Base-by-base conservation (phyloP, 2,797 vertebrate genomes). In the Australoheros facetus region DNA sequence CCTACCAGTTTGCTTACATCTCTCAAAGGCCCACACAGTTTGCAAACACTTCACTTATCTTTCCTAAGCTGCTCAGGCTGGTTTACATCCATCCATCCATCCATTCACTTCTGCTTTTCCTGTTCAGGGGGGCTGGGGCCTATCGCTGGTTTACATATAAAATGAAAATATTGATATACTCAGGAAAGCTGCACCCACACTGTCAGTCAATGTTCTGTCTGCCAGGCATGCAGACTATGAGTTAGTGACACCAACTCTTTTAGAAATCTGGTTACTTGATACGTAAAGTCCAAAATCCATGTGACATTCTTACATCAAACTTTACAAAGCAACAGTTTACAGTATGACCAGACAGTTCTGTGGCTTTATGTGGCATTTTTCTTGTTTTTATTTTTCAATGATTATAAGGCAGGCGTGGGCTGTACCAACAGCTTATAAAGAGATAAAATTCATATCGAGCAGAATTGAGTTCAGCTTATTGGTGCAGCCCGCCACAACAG, bases 1-100 rank as follows among this genome's bases (percentile, higher is more conserved):
- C 17, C 64, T 30, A 69, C 26, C 64, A 76, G 81, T 81, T 64
- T 57, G 57, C 62, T 56, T 57, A 73, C 45, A 26, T 73, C 56
- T 64, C 53, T 56, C 60, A 51, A 16, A 69, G 12, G 13, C 37
- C 30, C 17, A 0, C 56, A 42, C 21, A 2, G 10, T 70, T 78
- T 30, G 78, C 21, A 45, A n/a, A 55, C 55, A 42, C 5, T 56
- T 72, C 58, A 54, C 21, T 23, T 37, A 39, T 58, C 71, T n/a
- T 39, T 78, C 37, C 66, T 66, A 71, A 58, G 30, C 23, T 51
- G 14, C 59, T 70, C 55, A 42, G 48, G 69, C 66, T n/a, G n/a
- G 42, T 75, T 56, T 7, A 39, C 42, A 17, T 3, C 26, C 26
- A 26, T 26, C 26, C 26, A 26, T 26, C 26, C 26, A 26, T 26